Conservation (phyloP, 2,113 vertebrate genomes). For the Tamias sibiricus region DNA sequence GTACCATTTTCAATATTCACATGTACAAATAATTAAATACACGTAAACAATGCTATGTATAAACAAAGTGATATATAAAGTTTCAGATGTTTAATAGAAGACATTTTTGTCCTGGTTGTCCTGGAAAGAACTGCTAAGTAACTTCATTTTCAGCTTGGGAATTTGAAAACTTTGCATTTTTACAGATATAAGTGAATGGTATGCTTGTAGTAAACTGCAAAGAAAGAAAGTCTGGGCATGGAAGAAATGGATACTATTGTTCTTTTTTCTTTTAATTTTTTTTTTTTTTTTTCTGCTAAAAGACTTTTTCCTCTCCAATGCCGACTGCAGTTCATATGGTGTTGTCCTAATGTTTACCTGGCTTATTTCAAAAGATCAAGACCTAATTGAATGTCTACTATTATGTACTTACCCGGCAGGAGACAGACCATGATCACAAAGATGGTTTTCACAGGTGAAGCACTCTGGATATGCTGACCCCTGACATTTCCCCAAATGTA, state of each 20-base stretch:
- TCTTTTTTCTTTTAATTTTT: background rate
- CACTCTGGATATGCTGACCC: too few relatives aligned
- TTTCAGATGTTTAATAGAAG: background rate
- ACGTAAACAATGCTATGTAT: background rate
- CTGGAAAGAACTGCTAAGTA: background rate
- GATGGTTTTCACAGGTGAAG: too few relatives aligned
- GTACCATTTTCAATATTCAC: background rate
- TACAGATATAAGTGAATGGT: too few relatives aligned
- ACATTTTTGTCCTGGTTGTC: background rate
- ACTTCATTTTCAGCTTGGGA: background rate
- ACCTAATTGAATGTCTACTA: background rate
- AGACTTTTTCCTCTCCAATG: background rate
- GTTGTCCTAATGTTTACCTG: background rate
- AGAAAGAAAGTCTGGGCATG: background rate
- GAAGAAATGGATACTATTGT: background rate
- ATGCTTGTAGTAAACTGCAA: background rate
- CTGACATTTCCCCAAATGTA: too few relatives aligned
- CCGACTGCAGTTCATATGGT: background rate
- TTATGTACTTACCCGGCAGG: too few relatives aligned
- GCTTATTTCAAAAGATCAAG: background rate
- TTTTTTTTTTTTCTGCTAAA: background rate
- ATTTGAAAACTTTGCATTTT: background rate
- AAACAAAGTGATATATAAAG: background rate
- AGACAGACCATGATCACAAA: too few relatives aligned
- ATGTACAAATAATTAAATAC: background rate